Conservation (phyloP, 2,797 vertebrate genomes). For the Capromys pilorides region DNA sequence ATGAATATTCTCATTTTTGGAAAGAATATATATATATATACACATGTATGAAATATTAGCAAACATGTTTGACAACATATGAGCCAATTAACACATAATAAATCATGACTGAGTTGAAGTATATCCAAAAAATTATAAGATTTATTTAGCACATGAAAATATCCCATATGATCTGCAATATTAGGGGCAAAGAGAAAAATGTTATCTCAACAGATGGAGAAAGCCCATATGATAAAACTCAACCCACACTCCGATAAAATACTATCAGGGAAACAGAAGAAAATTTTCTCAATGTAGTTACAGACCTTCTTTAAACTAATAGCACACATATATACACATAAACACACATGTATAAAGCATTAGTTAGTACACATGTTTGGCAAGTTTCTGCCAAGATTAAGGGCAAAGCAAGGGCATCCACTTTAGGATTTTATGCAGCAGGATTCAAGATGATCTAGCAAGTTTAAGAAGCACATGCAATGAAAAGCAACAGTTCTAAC, state of each 20-base stretch:
- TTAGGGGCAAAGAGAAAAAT: not conserved
- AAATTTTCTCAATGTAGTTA: not conserved
- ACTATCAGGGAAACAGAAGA: not conserved
- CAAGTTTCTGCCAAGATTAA: not conserved
- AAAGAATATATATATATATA: not conserved
- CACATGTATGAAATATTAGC: not conserved
- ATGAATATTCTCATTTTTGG: not conserved
- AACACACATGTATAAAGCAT: too few relatives aligned
- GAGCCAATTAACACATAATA: not conserved
- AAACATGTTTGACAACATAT: not conserved
- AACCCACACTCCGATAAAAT: not conserved
- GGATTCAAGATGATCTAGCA: not conserved
- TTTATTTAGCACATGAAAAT: not conserved
- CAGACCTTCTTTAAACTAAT: not conserved
- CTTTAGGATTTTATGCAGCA: not conserved
- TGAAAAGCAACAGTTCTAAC: not conserved
- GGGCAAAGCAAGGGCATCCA: not conserved
- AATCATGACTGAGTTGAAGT: not conserved
- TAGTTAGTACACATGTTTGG: too few relatives aligned
- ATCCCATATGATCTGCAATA: not conserved
- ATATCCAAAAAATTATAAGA: not conserved
- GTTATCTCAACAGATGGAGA: not conserved
- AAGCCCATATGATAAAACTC: not conserved
- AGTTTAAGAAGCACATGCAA: constrained; percentile 14
- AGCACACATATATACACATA: not conserved